Percentiles rank a stretch among this genome's conserved stretches.
Conservation (phyloP, 1,140 invertebrate species). For the Lepidurus packardi region DNA sequence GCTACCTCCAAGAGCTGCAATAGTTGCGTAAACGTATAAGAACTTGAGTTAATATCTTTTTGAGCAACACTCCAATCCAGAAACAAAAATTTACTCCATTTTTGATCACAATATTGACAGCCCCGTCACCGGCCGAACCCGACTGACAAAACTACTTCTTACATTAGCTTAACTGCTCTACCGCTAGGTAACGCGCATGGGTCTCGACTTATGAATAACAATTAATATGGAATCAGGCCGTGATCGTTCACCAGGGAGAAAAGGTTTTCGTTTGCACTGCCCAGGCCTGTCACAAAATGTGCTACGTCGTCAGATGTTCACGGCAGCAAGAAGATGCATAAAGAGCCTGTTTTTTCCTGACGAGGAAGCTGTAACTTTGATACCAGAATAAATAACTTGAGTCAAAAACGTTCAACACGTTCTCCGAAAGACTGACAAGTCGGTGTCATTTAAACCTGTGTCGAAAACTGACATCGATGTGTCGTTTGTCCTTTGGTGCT, state of each 20-base stretch:
- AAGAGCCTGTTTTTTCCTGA: not conserved
- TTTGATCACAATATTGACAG: conserved; percentile 7
- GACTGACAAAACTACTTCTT: not conserved
- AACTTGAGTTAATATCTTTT: not conserved
- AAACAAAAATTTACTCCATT: not conserved
- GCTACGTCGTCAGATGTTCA: not conserved
- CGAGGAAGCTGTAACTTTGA: not conserved
- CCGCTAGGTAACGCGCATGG: not conserved
- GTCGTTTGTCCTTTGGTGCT: not conserved
- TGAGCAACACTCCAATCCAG: not conserved
- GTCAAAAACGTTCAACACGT: not conserved
- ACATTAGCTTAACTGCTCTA: not conserved
- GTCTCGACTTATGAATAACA: not conserved
- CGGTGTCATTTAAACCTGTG: too few species aligned
- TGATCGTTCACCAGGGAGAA: not conserved
- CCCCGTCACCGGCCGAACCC: conserved; percentile 1
- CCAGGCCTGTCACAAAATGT: not conserved
- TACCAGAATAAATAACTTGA: not conserved
- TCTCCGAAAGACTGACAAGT: too few species aligned
- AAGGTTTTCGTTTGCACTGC: not conserved
- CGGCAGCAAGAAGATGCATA: not conserved
- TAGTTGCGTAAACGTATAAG: not conserved
- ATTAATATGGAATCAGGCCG: not conserved
- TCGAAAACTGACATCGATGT: not conserved
- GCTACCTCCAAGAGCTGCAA: not conserved